Evolutionary conservation across 2,888 invertebrate species (phyloP), one percentile per base, ranked within the genome.

Genomic region (Orchesellides sinensis): DNA sequence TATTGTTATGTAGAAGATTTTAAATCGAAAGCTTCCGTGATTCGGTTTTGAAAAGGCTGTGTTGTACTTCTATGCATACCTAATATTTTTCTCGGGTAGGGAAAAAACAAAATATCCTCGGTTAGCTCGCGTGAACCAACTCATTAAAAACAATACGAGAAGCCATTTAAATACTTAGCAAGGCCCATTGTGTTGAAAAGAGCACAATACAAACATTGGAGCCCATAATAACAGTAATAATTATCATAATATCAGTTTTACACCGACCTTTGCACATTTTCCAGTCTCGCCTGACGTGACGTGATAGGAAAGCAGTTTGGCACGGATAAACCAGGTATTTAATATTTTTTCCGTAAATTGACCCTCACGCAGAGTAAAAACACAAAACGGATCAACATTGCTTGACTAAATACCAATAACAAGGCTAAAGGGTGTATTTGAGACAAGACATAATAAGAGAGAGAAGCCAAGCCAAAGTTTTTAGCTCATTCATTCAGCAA

Each of bases 11-110:
- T n/a, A 8, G 40, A 19, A 21, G 66, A 68, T 77, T 63, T 52
- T 52, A 56, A 80, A 80, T 80, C 72, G 72, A 80, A 70, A 70
- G 80, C 66, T 80, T 72, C 65, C 80, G 80, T 80, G 78, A 59
- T 27, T 47, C 21, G 40, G 21, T 23, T 70, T 52, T 52, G 52
- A 52, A n/a, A n/a, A n/a, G n/a, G n/a, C 52, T n/a, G n/a, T 52
- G n/a, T 52, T 2, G 52, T 14, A 40, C 40, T 10, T n/a, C 49
- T 49, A 2, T 2, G 6, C 49, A 49, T 12, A 49, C 17, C 5
- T 8, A 54, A 8, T 21, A 54, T 8, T 40, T 40, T 40, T 40
- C 40, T 40, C 40, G n/a, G n/a, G n/a, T 40, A 2, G n/a, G n/a
- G n/a, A n/a, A n/a, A n/a, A n/a, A n/a, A n/a, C n/a, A 40, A 8